Evolutionary conservation across 2,888 invertebrate species (phyloP).

Genomic region (Argyresthia goedartella): DNA sequence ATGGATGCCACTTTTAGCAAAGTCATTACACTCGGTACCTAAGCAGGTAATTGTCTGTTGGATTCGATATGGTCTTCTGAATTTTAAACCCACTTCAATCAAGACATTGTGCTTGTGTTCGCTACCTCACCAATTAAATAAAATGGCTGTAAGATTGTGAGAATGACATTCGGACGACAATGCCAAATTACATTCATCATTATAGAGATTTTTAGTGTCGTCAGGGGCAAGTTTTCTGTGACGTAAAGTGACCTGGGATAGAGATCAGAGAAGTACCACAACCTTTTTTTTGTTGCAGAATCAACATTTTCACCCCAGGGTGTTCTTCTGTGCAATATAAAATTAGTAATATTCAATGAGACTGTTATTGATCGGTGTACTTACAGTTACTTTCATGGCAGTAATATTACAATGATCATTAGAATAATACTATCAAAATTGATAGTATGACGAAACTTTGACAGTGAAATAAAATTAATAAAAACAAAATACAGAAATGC

Average conservation of each 20-base stretch:
- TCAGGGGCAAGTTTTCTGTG: too few relatives aligned
- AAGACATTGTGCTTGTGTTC: too few relatives aligned
- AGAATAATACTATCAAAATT: background rate
- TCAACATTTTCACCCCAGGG: constrained; percentile 1
- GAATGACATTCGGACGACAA: constrained; percentile 38
- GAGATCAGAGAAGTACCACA: constrained; percentile 25
- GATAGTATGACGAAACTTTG: constrained; percentile 29
- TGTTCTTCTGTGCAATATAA: background rate
- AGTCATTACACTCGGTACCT: background rate
- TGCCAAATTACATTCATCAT: constrained; percentile 1
- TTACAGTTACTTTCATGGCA: background rate
- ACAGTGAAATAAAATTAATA: constrained; percentile 21
- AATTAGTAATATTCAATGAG: background rate
- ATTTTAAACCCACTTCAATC: background rate
- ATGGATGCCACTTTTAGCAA: too few relatives aligned
- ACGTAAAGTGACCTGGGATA: background rate
- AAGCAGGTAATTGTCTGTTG: background rate
- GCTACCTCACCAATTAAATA: background rate
- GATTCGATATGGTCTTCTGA: background rate
- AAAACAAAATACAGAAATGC: constrained; percentile 7
- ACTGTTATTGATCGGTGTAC: background rate
- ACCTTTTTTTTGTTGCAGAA: constrained; percentile 28
- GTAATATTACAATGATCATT: background rate
- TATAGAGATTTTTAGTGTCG: too few relatives aligned
- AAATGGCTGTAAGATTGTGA: constrained; percentile 10